Conservation (phyloP, 2,888 invertebrate species). For the Calliscelio sp. region DNA sequence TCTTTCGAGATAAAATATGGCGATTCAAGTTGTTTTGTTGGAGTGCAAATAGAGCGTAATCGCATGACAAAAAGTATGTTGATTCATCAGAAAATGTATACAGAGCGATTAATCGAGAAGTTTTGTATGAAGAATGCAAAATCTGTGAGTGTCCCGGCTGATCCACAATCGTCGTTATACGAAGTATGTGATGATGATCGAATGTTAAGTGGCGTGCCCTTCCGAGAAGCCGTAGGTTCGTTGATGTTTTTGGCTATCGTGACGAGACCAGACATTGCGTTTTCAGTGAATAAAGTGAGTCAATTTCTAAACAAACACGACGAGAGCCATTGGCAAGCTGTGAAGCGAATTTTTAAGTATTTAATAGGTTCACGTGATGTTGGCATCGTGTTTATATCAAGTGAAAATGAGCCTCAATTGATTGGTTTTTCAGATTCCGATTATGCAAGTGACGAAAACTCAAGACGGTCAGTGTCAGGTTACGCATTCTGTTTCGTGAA, state of each 20-base stretch:
- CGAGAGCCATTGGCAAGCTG: constrained; percentile 68
- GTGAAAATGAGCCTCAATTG: constrained; percentile 42
- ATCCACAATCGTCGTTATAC: constrained; percentile 6
- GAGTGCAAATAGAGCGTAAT: constrained; percentile 55
- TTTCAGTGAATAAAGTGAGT: constrained; percentile 69
- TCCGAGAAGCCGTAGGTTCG: constrained; percentile 28
- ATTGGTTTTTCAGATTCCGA: constrained; percentile 68
- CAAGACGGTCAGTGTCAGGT: constrained; percentile 73
- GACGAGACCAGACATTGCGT: constrained; percentile 70
- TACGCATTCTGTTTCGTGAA: constrained; percentile 35
- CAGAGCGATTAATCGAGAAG: not conserved
- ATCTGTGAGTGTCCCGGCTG: constrained; percentile 1
- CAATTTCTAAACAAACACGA: constrained; percentile 53
- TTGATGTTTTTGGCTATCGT: constrained; percentile 42
- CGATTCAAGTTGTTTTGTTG: not conserved
- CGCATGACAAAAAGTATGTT: constrained; percentile 34
- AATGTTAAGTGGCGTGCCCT: constrained; percentile 1
- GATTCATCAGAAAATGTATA: constrained; percentile 47
- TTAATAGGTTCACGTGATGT: constrained; percentile 30
- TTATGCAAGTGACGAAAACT: constrained; percentile 66
- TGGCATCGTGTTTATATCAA: constrained; percentile 64
- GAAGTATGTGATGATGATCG: not conserved
- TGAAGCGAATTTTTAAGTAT: constrained; percentile 70
- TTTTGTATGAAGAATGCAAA: constrained; percentile 56
- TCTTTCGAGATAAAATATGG: not conserved